Conservation (phyloP, 2,113 vertebrate genomes). For the Phaethornis superciliosus region DNA sequence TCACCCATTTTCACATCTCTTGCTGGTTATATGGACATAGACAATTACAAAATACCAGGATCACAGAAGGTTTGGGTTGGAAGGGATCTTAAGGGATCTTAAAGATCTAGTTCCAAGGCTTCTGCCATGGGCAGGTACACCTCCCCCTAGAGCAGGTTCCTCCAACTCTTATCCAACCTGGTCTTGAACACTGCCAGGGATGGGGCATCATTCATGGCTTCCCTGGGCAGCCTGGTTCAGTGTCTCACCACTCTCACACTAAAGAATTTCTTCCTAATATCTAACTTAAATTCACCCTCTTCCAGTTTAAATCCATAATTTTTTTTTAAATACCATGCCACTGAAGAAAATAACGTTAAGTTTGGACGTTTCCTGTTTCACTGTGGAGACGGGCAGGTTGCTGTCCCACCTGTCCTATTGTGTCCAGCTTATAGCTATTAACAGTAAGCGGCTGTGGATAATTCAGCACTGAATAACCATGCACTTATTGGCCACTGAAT, state of each 20-base stretch:
- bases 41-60: not conserved
- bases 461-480: not conserved
- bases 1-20: not conserved
- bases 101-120: too few relatives aligned
- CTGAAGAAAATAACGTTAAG: not conserved
- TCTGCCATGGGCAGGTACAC: too few relatives aligned
- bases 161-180: too few relatives aligned
- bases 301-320: not conserved
- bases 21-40: not conserved
- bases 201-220: too few relatives aligned
- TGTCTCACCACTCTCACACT: too few relatives aligned
- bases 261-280: too few relatives aligned
- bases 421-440: not conserved
- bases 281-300: too few relatives aligned
- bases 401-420: not conserved
- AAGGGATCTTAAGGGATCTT: too few relatives aligned
- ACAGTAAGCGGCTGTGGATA: conserved; percentile 38
- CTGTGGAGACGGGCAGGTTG: not conserved
- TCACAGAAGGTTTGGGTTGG: too few relatives aligned
- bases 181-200: too few relatives aligned
- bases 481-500: not conserved
- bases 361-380: not conserved
- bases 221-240: too few relatives aligned
- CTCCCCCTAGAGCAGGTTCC: too few relatives aligned
- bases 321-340: not conserved